Evolutionary conservation across 2,113 vertebrate genomes (phyloP), one percentile per base, ranked within the genome.

Genomic region (Formicarius rufipectus): DNA sequence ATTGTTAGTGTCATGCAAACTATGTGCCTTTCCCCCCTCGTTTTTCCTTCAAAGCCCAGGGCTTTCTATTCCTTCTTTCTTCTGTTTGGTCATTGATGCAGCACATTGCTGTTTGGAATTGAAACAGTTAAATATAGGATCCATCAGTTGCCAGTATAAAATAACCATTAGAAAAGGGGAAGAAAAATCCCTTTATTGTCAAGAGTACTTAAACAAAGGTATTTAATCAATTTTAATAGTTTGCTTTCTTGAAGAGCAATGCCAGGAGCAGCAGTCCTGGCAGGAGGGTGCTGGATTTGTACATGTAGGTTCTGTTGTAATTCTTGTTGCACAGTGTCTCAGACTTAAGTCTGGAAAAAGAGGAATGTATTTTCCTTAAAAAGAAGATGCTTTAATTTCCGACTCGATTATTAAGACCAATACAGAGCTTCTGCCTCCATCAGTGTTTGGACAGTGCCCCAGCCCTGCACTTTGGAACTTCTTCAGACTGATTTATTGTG

Each of bases 21-120:
- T 73, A 59, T n/a, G 21, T 39, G 23, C 56, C 62, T 67, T 87
- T 68, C 50, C 85, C 13, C 35, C 45, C 52, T 95, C 89, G 64
- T 86, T 89, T 93, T 94, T 58, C 30, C 66, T 75, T 74, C 78
- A 86, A 53, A 84, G 74, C 11, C 30, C 58, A 35, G 82, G 16
- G 45, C 68, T 89, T 66, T 56, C 19, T 24, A 47, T 59, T 66
- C 59, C 39, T 92, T 84, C 35, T 82, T 80, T 82, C 73, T 68
- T 66, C 45, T 25, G 72, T 92, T 74, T 44, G 69, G 83, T 89
- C 90, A 94, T 56, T 91, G 85, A 93, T 77, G 96, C 95, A 97
- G 97, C 95, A 98, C 95, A 97, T 96, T 96, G 82, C 92, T 88
- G 91, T 94, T 97, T 92, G 94, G 93, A 96, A 97, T 97, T 97